Evolutionary conservation across 2,113 vertebrate genomes (phyloP), one percentile per base, ranked within the genome.

Genomic region (Stictonetta naevosa): DNA sequence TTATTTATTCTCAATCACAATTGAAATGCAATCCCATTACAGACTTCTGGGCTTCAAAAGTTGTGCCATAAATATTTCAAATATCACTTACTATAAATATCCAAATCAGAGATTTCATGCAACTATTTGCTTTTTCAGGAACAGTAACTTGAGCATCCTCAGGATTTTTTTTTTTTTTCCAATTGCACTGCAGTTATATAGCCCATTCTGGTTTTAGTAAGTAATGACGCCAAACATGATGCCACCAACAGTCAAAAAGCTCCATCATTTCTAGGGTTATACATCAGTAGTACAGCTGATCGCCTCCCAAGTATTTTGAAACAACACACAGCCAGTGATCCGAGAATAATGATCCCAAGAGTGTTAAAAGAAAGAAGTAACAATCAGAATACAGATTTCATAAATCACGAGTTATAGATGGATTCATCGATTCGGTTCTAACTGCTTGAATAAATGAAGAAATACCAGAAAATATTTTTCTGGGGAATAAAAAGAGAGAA

Each of bases 311-410:
- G 8, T 58, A 76, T 29, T 76, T 12, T 52, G 25, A 50, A 52
- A 74, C 11, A 86, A 52, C 18, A 72, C 33, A 56, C 2, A 14
- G 67, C 11, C 55, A 46, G n/a, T 2, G 13, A 95, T n/a, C 62
- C 29, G 59, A 75, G 8, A n/a, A 22, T 62, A 88, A 38, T 0
- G 0, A 16, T 83, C 62, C 46, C 55, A 55, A 34, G 21, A 26
- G 14, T 16, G 31, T 36, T 68, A 74, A 86, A 86, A 48, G 46
- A 48, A 80, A 83, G 10, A 6, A 4, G 0, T 19, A 60, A 80
- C 22, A 52, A 91, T 34, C 17, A 48, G 62, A 73, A 64, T 4
- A 74, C 5, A 31, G 48, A 48, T 42, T 59, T 77, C 36, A 38
- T 42, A 33, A 31, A 62, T 50, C 36, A 26, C 9, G 46, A 80